These are phyloP conservation scores for Melanotaenia nigrans DNA, from an alignment of 2,797 vertebrate genomes.

Conservation along the genomic window DNA sequence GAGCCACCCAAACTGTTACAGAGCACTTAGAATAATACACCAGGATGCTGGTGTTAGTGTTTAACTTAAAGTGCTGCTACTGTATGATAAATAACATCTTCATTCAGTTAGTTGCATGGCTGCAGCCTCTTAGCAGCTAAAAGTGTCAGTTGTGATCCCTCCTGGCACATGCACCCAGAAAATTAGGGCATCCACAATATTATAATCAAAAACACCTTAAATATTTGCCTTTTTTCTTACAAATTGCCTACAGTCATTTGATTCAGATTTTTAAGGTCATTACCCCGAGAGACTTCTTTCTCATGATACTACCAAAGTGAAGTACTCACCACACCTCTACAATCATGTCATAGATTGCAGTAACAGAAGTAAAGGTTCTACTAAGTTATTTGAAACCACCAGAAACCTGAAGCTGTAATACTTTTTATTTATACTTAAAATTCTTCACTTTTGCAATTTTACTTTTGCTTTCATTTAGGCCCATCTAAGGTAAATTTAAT, in stretches of 20 bases:
- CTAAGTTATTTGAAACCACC: too few relatives aligned
- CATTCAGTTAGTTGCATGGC: neutral
- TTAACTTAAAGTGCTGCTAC: constrained; percentile 3
- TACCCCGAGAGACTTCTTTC: neutral
- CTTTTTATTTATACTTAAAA: neutral
- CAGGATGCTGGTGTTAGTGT: neutral
- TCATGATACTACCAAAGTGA: too few relatives aligned
- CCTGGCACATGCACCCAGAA: neutral
- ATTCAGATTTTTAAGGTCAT: neutral
- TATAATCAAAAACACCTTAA: neutral
- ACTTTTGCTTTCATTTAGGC: too few relatives aligned
- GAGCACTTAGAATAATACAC: neutral
- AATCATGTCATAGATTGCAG: neutral
- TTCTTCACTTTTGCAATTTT: neutral
- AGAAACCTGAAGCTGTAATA: too few relatives aligned
- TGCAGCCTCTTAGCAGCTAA: neutral
- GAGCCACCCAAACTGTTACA: neutral
- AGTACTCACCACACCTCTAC: too few relatives aligned
- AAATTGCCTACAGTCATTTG: neutral
- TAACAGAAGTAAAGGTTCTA: neutral
- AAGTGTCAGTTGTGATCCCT: constrained; percentile 4
- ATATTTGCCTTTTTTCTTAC: neutral
- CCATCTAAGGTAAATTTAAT: too few relatives aligned
- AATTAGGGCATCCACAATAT: neutral
- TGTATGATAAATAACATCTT: neutral